Evolutionary conservation across 2,888 invertebrate species (phyloP).

Genomic region (Oasisia sp.): DNA sequence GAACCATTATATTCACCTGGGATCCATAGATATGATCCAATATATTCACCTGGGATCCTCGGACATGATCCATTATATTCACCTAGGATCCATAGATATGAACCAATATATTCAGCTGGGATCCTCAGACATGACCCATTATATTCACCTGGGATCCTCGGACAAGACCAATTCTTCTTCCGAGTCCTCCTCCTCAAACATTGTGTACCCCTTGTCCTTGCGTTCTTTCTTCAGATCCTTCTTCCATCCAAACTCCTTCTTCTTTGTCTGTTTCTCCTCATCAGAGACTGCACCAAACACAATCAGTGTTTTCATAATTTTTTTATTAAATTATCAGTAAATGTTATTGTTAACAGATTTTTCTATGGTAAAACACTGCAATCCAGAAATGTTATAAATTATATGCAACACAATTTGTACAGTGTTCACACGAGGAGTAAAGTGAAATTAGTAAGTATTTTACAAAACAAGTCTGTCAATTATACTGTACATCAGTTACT

Average conservation of each 20-base stretch:
- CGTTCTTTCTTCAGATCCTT: slow-evolving; percentile 75
- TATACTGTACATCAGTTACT: too few species aligned
- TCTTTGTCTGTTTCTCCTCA: slow-evolving; percentile 43
- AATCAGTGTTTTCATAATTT: background rate
- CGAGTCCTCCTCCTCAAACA: slow-evolving; percentile 91
- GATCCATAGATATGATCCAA: background rate
- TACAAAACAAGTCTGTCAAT: too few species aligned
- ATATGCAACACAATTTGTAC: too few species aligned
- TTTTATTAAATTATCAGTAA: background rate
- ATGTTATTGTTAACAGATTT: background rate
- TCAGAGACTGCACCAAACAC: slow-evolving; percentile 22
- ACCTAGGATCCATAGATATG: background rate
- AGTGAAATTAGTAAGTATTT: too few species aligned
- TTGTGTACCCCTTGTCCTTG: slow-evolving; percentile 91
- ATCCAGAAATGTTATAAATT: background rate
- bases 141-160: slow-evolving; percentile 31
- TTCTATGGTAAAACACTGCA: background rate
- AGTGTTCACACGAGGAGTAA: too few species aligned
- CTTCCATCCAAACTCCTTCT: slow-evolving; percentile 68
- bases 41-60: background rate
- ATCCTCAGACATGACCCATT: slow-evolving; percentile 28
- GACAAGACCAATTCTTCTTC: slow-evolving; percentile 75
- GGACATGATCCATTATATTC: background rate
- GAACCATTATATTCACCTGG: background rate
- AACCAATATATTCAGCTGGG: background rate